Percentiles rank a stretch among this genome's conserved stretches.
Evolutionary conservation across 2,113 vertebrate species (phyloP).

Genomic region (Gallinago media): DNA sequence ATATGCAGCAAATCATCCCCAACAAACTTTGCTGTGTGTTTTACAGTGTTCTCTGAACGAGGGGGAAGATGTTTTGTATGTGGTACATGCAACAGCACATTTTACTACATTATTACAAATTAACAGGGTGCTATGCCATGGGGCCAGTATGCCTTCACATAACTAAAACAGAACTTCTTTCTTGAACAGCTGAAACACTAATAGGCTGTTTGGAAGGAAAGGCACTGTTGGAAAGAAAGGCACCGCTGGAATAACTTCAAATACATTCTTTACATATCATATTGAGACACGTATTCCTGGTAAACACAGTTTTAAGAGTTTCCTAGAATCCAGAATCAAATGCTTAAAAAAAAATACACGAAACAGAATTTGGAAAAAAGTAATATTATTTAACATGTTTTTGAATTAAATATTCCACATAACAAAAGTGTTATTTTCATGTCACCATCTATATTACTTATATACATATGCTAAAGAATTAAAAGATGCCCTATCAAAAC

Average conservation of each 20-base stretch:
- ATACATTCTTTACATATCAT: neutral
- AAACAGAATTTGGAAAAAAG: conserved; percentile 76
- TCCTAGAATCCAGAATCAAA: neutral
- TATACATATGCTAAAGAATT: conserved; percentile 73
- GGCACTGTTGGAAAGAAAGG: neutral
- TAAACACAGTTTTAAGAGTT: neutral
- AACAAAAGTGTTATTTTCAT: conserved; percentile 79
- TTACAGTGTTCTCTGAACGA: neutral
- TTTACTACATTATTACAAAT: neutral
- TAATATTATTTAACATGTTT: conserved; percentile 83
- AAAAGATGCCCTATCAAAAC: conserved; percentile 69
- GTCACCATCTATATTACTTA: conserved; percentile 75
- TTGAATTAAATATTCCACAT: conserved; percentile 86
- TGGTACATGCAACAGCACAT: neutral
- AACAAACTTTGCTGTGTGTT: neutral
- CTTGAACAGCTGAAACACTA: neutral
- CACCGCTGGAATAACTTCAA: neutral
- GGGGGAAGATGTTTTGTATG: neutral
- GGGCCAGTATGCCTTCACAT: neutral
- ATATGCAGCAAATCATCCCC: neutral
- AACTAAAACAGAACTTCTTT: neutral
- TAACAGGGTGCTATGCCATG: neutral
- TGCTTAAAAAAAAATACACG: conserved; percentile 71
- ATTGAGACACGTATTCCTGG: neutral
- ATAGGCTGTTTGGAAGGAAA: neutral